Base-by-base conservation (phyloP, 2,797 vertebrate species). In the Chelidonichthys spinosus region DNA sequence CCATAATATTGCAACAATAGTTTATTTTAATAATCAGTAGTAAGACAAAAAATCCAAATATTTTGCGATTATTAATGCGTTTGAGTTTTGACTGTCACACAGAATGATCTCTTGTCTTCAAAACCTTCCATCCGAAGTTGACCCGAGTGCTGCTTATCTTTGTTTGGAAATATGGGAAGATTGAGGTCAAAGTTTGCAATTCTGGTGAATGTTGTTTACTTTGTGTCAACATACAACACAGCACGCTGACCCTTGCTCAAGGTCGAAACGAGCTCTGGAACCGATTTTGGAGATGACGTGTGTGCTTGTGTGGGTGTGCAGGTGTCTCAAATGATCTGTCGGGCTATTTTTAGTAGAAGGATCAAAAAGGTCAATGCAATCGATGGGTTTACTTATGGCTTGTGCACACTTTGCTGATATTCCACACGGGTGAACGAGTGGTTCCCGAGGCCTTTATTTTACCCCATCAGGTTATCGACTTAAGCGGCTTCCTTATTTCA, bases 161-260 rank as follows among this genome's bases (percentile, higher is more conserved):
- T 72, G 43, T 69, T 59, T 56, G 72, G 53, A 73, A 73, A 50
- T 25, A 9, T 35, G 53, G 37, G 11, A 55, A 44, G 66, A 64
- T 52, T 74, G 53, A 71, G 44, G 50, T 79, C 46, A 60, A 76
- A 71, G 68, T 32, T 58, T 39, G 62, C 56, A 42, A 70, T 75
- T 69, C 46, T 54, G 60, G 32, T 35, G 14, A 39, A 52, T 15
- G 10, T 60, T 74, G 74, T 78, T 75, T 69, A 52, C 69, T 65
- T 39, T 76, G 55, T 61, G 62, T 80, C 80, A 87, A 85, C 75
- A 60, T 74, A 44, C 70, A 82, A 58, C 83, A 64, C 68, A 78
- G 68, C 84, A 77, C 17, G 56, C 61, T 82, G 84, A 90, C 72
- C 74, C 32, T 59, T 46, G 69, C 44, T 59, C 71, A 66, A 63